phyloP scores from a whole-genome alignment of 1,140 invertebrate species.

The Melanaphis sacchari region DNA sequence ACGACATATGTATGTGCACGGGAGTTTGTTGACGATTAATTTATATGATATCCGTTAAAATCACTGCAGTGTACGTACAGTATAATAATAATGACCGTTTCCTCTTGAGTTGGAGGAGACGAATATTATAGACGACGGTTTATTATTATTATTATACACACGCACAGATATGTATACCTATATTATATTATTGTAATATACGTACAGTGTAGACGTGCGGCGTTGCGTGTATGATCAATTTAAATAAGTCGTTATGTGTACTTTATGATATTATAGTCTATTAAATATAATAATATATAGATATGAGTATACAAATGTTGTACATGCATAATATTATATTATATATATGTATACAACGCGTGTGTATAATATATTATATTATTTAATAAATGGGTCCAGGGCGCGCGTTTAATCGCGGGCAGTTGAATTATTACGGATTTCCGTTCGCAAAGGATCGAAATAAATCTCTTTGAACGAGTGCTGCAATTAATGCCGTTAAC shows the following conservation, averaged over 20 bases:
- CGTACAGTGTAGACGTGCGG: neutral
- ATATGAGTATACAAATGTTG: neutral
- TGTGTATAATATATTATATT: neutral
- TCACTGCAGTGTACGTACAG: neutral
- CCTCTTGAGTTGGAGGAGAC: neutral
- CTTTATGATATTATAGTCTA: neutral
- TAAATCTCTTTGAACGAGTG: constrained; percentile 14
- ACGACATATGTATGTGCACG: too few relatives aligned
- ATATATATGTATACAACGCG: neutral
- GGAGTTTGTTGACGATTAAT: neutral
- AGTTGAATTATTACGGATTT: constrained; percentile 34
- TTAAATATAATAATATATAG: neutral
- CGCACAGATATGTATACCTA: neutral
- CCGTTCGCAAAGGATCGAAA: constrained; percentile 25
- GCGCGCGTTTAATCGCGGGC: constrained; percentile 15
- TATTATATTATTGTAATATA: too few relatives aligned
- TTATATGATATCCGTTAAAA: constrained; percentile 32
- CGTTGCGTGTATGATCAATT: neutral
- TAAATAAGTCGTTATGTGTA: constrained; percentile 34
- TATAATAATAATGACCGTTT: constrained; percentile 31
- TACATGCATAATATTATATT: neutral
- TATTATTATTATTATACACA: neutral
- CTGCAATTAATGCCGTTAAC: constrained; percentile 28
- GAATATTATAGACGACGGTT: neutral
- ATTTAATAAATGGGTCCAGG: constrained; percentile 4